Base-by-base conservation (phyloP, 2,797 vertebrate species). In the Leptoclinus maculatus region DNA sequence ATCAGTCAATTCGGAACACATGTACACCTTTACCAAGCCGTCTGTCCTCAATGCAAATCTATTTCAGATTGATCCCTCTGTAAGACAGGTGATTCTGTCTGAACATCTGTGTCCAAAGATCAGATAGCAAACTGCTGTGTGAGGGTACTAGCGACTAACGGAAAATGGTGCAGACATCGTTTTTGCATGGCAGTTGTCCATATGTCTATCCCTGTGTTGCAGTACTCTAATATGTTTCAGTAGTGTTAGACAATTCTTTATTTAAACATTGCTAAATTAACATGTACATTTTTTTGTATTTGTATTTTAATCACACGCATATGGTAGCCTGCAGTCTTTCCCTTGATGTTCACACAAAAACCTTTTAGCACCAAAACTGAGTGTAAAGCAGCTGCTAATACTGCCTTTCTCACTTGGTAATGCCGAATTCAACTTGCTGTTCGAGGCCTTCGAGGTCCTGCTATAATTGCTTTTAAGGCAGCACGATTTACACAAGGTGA, bases 1-100 rank as follows among this genome's bases (percentile, higher is more conserved):
- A 94, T 93, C 90, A 84, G 73, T 79, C 81, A 80, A 87, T 93
- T 83, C 13, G 3, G 63, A 88, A 88, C 90, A 83, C 80, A 83
- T 90, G 89, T 85, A 83, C 84, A 93, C 85, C 86, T 93, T 89
- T 90, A 76, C 73, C 67, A 78, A 76, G 66, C 81, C 82, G 83
- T 81, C 87, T 80, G 66, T 73, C 66, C 85, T 70, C 27, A 79
- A 81, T 76, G 23, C 60, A 67, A 82, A 80, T 83, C 59, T 70
- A 54, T 80, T 76, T 84, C 38, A 43, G 66, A 78, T 8, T 51
- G 72, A 80, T 83, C 72, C 39, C 34, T 74, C 21, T 47, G 66
- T 58, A 54, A 72, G 64, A 77, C 76, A 78, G 71, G 66, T 83
- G 71, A 80, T 49, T 45, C 66, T 56, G 39, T 60, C 29, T 39